Conservation (phyloP, 2,888 invertebrate species). For the Torymus tubicola region DNA sequence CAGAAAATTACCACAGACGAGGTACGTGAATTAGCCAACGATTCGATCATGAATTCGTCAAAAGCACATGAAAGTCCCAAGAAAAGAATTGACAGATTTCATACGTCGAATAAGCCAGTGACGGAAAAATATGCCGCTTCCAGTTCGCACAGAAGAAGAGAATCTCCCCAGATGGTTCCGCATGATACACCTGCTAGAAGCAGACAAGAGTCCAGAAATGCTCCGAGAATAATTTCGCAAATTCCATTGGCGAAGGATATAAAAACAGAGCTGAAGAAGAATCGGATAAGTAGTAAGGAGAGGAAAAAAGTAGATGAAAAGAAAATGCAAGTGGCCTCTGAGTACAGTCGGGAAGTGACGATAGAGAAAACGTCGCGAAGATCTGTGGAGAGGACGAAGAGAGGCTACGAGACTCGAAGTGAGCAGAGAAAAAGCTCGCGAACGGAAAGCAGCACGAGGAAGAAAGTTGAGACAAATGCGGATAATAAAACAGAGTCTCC, state of each 20-base stretch:
- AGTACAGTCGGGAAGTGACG: conserved; percentile 38
- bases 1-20: conserved; percentile 65
- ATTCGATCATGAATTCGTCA: conserved; percentile 4
- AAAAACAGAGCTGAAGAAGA: conserved; percentile 64
- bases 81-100: conserved; percentile 12
- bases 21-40: conserved; percentile 62
- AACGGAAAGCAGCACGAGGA: conserved; percentile 11
- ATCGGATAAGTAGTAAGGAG: conserved; percentile 64
- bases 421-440: conserved; percentile 28
- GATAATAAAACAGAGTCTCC: conserved; percentile 8
- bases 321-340: conserved; percentile 44
- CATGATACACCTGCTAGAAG: background rate
- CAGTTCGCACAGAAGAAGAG: conserved; percentile 8
- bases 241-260: conserved; percentile 64
- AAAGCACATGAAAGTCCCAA: conserved; percentile 25
- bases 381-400: conserved; percentile 52
- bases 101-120: background rate
- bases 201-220: conserved; percentile 41
- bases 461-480: background rate
- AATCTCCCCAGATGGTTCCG: background rate
- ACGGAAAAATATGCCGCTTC: background rate
- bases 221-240: conserved; percentile 63
- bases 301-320: conserved; percentile 55
- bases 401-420: conserved; percentile 28
- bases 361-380: conserved; percentile 44